Evolutionary conservation across 2,797 vertebrate genomes (phyloP), one percentile per base, ranked within the genome.

Genomic region (Ictinia mississippiensis): DNA sequence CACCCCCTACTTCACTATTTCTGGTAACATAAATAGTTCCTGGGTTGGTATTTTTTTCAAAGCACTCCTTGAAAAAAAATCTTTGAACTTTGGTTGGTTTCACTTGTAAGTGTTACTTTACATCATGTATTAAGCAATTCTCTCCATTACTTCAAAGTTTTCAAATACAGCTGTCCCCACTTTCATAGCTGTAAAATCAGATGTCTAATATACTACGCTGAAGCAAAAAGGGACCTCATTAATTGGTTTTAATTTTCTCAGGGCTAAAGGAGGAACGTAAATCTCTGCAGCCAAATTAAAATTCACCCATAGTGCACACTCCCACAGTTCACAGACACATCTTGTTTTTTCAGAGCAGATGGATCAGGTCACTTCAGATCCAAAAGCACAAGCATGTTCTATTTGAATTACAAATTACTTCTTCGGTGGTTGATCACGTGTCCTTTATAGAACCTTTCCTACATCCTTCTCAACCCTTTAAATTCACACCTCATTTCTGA

Each of bases 71-170:
- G 63, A 55, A 78, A 81, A 81, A 91, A 89, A 73, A 67, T 45
- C 49, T 91, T 93, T 95, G 49, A 91, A 85, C 53, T 80, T 96
- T 37, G 49, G 33, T 81, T 91, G 72, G 68, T 96, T 97, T 89
- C 72, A 65, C 49, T 88, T 91, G 75, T 49, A 96, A 75, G 49
- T 87, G 67, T 83, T 92, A 86, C n/a, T 95, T 96, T 85, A 81
- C 82, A 58, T 90, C 59, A 89, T 40, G 19, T 80, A 74, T 91
- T 88, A 89, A 90, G 67, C 63, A 95, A 50, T 91, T 87, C 56
- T 93, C 81, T 87, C 89, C 72, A 33, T 91, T 89, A 74, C 87
- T 93, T 93, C 52, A 38, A 93, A 74, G 45, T 90, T 59, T 81
- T 85, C 49, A 70, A 92, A 85, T 52, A 77, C 59, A 89, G 50